Conservation (phyloP, 1,140 invertebrate species). For the Sycophila sp. region DNA sequence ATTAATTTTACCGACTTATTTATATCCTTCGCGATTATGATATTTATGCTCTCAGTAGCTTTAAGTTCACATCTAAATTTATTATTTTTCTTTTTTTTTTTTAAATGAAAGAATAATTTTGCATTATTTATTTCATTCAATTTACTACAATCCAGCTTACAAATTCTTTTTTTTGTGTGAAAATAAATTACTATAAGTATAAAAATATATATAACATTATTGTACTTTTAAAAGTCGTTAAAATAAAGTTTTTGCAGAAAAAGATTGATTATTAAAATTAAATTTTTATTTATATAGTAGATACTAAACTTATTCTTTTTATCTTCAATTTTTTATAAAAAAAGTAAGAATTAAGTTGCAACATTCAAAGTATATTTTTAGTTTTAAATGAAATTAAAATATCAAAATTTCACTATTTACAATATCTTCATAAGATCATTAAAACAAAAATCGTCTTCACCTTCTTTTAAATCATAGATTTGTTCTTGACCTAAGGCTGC, state of each 20-base stretch:
- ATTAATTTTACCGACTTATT: slow-evolving; percentile 30
- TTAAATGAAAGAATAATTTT: slow-evolving; percentile 22
- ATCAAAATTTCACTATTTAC: no score
- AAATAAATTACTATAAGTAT: slow-evolving; percentile 36
- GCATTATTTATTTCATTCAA: slow-evolving; percentile 23
- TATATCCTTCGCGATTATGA: slow-evolving; percentile 29
- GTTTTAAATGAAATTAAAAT: no score
- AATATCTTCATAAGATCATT: slow-evolving; percentile 43
- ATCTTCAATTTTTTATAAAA: no score
- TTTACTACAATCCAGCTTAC: slow-evolving; percentile 27
- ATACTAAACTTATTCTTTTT: slow-evolving; percentile 3
- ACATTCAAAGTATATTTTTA: no score
- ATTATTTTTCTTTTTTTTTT: neutral
- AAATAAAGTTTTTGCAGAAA: slow-evolving; percentile 41
- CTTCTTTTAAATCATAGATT: slow-evolving; percentile 53
- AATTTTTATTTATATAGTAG: slow-evolving; percentile 19
- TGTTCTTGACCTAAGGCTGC: slow-evolving; percentile 58
- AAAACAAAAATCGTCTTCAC: slow-evolving; percentile 57
- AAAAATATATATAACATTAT: slow-evolving; percentile 37
- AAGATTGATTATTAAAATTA: slow-evolving; percentile 3
- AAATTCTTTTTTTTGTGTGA: slow-evolving; percentile 31
- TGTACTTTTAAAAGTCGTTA: slow-evolving; percentile 41
- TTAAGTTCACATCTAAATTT: neutral
- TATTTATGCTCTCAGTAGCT: slow-evolving; percentile 27
- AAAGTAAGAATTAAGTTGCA: no score